Conservation (phyloP, 2,797 vertebrate genomes). For the Meda fulgida region DNA sequence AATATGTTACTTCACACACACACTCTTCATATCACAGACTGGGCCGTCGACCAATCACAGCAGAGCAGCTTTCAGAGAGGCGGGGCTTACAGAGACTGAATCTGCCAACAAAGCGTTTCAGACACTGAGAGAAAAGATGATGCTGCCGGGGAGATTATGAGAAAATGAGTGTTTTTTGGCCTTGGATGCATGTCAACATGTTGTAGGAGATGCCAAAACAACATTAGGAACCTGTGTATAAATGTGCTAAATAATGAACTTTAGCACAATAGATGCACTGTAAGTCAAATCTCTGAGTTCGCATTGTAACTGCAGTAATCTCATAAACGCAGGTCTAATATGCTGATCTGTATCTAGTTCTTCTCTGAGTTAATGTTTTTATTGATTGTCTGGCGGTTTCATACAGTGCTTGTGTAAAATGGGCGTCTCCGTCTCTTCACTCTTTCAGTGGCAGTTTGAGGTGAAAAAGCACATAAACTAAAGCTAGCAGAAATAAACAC, state of each 20-base stretch:
- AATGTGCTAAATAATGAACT: background rate
- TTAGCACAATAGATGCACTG: background rate
- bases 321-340: background rate
- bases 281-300: background rate
- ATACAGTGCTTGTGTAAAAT: background rate
- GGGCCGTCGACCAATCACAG: no score
- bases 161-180: background rate
- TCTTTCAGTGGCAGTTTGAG: constrained; percentile 62
- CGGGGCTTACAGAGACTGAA: background rate
- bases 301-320: background rate
- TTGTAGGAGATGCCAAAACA: background rate
- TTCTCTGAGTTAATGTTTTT: background rate
- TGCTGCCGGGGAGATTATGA: background rate
- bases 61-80: background rate
- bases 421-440: background rate
- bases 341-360: background rate
- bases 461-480: constrained; percentile 75
- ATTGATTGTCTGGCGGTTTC: background rate
- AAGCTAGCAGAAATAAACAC: constrained; percentile 62
- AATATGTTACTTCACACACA: no score
- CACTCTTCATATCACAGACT: no score
- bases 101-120: background rate
- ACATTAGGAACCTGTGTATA: background rate
- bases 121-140: background rate
- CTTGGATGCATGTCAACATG: background rate